Base-by-base conservation (phyloP, 1,140 invertebrate species). In the Cotesia typhae region DNA sequence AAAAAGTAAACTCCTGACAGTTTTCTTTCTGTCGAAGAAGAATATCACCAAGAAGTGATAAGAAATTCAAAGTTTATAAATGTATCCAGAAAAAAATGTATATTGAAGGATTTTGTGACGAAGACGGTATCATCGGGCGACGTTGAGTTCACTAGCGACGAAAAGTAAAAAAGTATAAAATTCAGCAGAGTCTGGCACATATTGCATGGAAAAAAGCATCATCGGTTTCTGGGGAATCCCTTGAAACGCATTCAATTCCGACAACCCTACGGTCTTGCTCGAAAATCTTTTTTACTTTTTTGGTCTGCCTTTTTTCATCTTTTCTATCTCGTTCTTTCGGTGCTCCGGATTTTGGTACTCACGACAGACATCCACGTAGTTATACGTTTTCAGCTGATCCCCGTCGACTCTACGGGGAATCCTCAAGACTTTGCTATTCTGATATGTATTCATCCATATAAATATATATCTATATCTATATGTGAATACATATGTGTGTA, bases 341-440 rank as follows among this genome's bases (percentile, higher is more conserved):
- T 14, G 63, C 36, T 65, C 63, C 63, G 63, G 63, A 65, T 65
- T 65, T 65, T 47, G 63, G 63, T 20, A 41, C 63, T 37, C 63
- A 41, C 37, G 63, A 41, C 63, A 65, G 14, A 61, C 17, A 61
- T 47, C 9, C 9, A 41, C 35, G 63, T 35, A 65, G 63, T 65
- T 65, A 65, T 65, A 65, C 63, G 63, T 65, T 65, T 65, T 65
- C 63, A 20, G 63, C 63, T 65, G 35, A 65, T 65, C 63, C 63
- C 35, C 38, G 63, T 65, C 36, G 37, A 37, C 63, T 38, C 63
- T 9, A 65, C 63, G 38, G 63, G 63, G 63, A 65, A 37, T 61
- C 63, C 63, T 65, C 10, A 36, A 41, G 37, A 65, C 12, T 36
- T 65, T 47, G 2, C 28, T 35, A 28, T 28, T 61, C 28, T 20